These are phyloP conservation scores for Pogonocherus hispidulus DNA, from an alignment of 2,888 invertebrate genomes.

Conservation along the genomic window DNA sequence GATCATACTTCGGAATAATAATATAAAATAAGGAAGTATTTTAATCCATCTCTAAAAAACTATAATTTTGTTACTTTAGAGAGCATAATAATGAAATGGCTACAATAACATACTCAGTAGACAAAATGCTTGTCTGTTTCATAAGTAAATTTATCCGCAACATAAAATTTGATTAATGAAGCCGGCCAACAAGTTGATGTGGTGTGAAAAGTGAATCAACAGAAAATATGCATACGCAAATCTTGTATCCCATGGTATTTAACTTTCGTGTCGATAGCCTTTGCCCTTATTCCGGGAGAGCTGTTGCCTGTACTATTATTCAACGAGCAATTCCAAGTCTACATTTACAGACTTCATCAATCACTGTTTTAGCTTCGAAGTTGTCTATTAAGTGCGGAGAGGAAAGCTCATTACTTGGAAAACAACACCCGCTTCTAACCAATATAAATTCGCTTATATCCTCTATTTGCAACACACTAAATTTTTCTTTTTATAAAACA, in stretches of 20 bases:
- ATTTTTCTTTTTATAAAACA: slow-evolving; percentile 36
- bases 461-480: slow-evolving; percentile 41
- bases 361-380: slow-evolving; percentile 59
- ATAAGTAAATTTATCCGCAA: background rate
- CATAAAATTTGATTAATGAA: slow-evolving; percentile 36
- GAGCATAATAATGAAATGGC: no score
- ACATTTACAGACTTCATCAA: slow-evolving; percentile 62
- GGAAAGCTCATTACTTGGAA: slow-evolving; percentile 57
- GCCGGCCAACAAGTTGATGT: slow-evolving; percentile 26
- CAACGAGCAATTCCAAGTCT: slow-evolving; percentile 58
- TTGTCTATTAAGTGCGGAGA: slow-evolving; percentile 60
- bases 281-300: slow-evolving; percentile 40
- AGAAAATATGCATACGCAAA: slow-evolving; percentile 53
- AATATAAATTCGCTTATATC: slow-evolving; percentile 55
- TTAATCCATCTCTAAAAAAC: no score
- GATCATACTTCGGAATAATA: no score
- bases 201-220: slow-evolving; percentile 34
- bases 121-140: background rate
- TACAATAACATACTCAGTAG: no score
- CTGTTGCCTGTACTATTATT: slow-evolving; percentile 48
- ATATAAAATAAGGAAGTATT: no score
- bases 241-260: slow-evolving; percentile 45
- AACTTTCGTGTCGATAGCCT: slow-evolving; percentile 37
- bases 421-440: slow-evolving; percentile 55
- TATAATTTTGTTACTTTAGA: no score